phyloP scores from a whole-genome alignment of 2,888 invertebrate species.

The Eutolmus rufibarbis region DNA sequence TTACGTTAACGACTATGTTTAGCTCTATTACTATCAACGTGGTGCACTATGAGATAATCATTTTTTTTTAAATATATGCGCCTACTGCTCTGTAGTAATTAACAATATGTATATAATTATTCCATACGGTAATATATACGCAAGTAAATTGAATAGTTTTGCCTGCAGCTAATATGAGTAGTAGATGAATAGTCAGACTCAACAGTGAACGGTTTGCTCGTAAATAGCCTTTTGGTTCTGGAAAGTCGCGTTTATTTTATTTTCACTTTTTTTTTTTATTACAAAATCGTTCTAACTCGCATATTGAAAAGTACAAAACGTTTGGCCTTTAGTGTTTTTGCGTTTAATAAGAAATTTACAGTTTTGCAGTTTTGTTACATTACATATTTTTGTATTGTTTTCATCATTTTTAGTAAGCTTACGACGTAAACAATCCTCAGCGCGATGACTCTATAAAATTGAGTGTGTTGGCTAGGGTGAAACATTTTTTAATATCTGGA shows the following conservation, averaged over 20 bases:
- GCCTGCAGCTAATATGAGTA: conserved; percentile 3
- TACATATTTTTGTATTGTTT: background rate
- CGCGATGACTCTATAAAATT: background rate
- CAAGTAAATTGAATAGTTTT: conserved; percentile 15
- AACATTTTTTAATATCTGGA: background rate
- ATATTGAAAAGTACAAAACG: conserved; percentile 32
- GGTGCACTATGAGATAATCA: conserved; percentile 20
- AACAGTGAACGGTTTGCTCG: background rate
- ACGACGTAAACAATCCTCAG: background rate
- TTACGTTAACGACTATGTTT: conserved; percentile 13
- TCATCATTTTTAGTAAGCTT: background rate
- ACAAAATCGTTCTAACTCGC: conserved; percentile 1
- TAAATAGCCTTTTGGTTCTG: background rate
- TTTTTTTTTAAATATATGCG: conserved; percentile 16
- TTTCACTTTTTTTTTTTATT: background rate
- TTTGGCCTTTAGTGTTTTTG: conserved; percentile 20
- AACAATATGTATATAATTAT: conserved; percentile 23
- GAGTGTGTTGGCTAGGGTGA: background rate
- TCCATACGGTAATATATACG: conserved; percentile 11
- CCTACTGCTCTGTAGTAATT: conserved; percentile 8
- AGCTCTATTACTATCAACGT: conserved; percentile 9
- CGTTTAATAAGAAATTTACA: conserved; percentile 17
- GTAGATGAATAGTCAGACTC: conserved; percentile 20
- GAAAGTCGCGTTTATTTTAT: background rate
- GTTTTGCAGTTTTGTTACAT: background rate